phyloP scores from a whole-genome alignment of 2,113 vertebrate species.

The Accipiter virgatus region DNA sequence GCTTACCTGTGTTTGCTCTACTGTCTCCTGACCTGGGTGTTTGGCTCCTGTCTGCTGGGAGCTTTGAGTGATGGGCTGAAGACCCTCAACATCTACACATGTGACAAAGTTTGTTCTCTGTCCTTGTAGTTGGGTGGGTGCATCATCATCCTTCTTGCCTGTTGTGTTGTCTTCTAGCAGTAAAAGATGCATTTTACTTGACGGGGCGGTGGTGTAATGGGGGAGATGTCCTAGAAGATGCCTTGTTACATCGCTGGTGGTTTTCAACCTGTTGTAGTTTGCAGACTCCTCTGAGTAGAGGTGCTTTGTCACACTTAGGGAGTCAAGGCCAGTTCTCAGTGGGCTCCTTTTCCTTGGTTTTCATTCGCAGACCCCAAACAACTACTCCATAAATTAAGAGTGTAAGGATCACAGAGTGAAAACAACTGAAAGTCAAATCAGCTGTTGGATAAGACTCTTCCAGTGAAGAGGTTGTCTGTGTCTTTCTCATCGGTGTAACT shows the following conservation, averaged over 20 bases:
- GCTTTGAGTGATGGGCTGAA: background rate
- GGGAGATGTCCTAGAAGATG: background rate
- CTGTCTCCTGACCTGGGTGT: background rate
- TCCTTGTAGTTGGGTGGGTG: background rate
- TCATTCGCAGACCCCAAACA: background rate
- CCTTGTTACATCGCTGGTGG: background rate
- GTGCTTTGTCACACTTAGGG: background rate
- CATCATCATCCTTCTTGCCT: background rate
- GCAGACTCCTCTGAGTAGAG: background rate
- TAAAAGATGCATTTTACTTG: fast-evolving
- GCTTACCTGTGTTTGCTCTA: too few species aligned
- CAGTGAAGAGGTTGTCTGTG: background rate
- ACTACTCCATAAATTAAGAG: background rate
- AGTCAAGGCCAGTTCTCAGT: background rate
- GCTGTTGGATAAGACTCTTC: background rate
- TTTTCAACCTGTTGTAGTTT: background rate
- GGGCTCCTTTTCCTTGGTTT: background rate
- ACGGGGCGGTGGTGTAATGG: fast-evolving
- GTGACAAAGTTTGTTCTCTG: background rate
- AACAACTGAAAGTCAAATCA: background rate
- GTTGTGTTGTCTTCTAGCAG: background rate
- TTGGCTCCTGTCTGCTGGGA: background rate
- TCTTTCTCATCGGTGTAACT: fast-evolving
- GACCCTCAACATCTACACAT: background rate
- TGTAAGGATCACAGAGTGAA: background rate